Conservation (phyloP, 1,140 invertebrate species). For the Acyrthosiphon pisum region DNA sequence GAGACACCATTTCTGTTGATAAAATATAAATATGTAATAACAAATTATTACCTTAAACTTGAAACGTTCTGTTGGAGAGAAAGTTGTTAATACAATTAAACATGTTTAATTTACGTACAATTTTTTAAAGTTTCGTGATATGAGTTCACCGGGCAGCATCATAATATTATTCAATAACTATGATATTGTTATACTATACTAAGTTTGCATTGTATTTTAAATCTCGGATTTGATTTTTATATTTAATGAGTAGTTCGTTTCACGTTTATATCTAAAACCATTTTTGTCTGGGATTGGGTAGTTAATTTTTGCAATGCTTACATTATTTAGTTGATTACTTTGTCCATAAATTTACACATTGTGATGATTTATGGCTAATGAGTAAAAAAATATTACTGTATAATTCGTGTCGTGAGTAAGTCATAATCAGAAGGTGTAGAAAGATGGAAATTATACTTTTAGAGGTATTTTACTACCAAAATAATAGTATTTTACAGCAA, state of each 20-base stretch:
- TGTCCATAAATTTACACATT: neutral
- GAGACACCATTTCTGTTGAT: constrained; percentile 35
- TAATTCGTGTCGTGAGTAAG: no score
- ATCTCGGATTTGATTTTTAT: neutral
- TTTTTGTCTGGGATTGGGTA: no score
- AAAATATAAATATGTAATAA: no score
- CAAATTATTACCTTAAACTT: no score
- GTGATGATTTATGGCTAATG: neutral
- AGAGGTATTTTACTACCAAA: neutral
- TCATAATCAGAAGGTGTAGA: no score
- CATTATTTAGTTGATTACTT: neutral
- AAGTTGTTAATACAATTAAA: no score
- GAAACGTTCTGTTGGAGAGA: no score
- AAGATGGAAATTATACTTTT: no score
- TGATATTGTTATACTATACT: no score
- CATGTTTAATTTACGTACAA: neutral
- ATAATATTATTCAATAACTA: neutral
- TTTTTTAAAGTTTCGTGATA: neutral
- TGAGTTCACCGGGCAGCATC: neutral
- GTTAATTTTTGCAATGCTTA: neutral
- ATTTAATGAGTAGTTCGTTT: neutral
- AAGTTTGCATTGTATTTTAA: neutral
- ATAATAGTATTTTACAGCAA: neutral
- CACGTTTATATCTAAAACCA: neutral
- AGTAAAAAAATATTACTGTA: neutral